These are phyloP conservation scores for Bradypodion ventrale DNA, from an alignment of 2,797 vertebrate species.

Conservation along the genomic window DNA sequence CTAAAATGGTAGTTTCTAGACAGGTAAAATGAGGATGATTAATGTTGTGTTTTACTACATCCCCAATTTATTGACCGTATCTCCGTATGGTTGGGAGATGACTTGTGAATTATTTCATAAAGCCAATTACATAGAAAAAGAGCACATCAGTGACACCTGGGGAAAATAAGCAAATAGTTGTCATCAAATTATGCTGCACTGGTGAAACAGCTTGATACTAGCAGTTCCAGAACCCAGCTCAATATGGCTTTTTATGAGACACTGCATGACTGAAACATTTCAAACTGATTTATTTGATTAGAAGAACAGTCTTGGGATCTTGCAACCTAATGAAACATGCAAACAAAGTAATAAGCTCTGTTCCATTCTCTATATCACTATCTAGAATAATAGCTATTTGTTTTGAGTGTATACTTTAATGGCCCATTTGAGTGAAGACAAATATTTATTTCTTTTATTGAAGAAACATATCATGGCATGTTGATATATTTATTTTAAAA, in stretches of 20 bases:
- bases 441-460: conserved; percentile 7
- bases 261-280: conserved; percentile 6
- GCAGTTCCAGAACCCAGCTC: not conserved
- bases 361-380: conserved; percentile 1
- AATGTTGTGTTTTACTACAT: not conserved
- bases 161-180: not conserved
- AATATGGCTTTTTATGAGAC: not conserved
- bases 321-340: conserved; percentile 14
- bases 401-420: conserved; percentile 3
- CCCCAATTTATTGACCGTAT: not conserved
- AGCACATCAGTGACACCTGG: not conserved
- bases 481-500: not conserved
- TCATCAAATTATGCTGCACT: not conserved
- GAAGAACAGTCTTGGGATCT: not conserved
- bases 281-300: conserved; percentile 4
- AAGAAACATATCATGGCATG: not conserved
- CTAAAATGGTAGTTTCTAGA: no score
- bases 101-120: not conserved
- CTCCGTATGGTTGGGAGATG: not conserved
- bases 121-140: not conserved
- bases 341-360: conserved; percentile 10
- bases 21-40: no score
- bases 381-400: conserved; percentile 26
- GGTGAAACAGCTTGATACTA: conserved; percentile 3
- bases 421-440: conserved; percentile 3